Percentiles rank a stretch among this genome's conserved stretches.
Conservation (phyloP, 2,888 invertebrate genomes). For the Nomada goodeniana region DNA sequence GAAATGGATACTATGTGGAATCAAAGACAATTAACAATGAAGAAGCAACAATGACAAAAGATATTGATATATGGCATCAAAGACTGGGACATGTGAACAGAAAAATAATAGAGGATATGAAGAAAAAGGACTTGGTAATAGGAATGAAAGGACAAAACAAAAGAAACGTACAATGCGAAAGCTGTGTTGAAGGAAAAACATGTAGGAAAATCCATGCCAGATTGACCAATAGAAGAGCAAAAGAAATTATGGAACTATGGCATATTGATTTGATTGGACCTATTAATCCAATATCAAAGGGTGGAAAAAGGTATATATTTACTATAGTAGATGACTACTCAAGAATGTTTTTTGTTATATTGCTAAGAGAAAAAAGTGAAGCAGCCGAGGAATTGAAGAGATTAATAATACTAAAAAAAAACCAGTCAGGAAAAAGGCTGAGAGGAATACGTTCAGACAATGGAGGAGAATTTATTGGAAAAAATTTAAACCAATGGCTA, state of each 20-base stretch:
- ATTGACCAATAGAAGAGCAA: slow-evolving; percentile 5
- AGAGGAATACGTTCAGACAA: slow-evolving; percentile 15
- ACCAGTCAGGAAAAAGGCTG: neutral
- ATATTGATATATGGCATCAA: slow-evolving; percentile 26
- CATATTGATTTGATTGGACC: slow-evolving; percentile 29
- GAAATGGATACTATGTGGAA: slow-evolving; percentile 20
- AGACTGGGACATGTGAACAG: slow-evolving; percentile 26
- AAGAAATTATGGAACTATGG: slow-evolving; percentile 21
- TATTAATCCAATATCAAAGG: slow-evolving; percentile 25
- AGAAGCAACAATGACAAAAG: neutral
- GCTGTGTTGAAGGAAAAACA: slow-evolving; percentile 18
- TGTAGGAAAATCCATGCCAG: neutral
- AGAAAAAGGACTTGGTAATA: slow-evolving; percentile 21
- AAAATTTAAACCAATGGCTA: slow-evolving; percentile 1
- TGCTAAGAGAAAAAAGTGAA: neutral
- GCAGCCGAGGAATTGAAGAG: neutral
- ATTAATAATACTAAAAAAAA: slow-evolving; percentile 17
- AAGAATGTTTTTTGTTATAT: neutral
- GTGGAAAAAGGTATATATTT: slow-evolving; percentile 12
- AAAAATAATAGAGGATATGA: slow-evolving; percentile 30
- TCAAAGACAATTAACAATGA: neutral
- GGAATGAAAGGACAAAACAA: neutral
- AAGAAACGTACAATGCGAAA: slow-evolving; percentile 4
- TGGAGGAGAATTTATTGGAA: neutral
- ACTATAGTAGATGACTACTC: slow-evolving; percentile 34